A percentile compares a stretch with the other conserved stretches of the same genome.
Conservation (phyloP, 2,888 invertebrate genomes). For the Cerceris rybyensis region DNA sequence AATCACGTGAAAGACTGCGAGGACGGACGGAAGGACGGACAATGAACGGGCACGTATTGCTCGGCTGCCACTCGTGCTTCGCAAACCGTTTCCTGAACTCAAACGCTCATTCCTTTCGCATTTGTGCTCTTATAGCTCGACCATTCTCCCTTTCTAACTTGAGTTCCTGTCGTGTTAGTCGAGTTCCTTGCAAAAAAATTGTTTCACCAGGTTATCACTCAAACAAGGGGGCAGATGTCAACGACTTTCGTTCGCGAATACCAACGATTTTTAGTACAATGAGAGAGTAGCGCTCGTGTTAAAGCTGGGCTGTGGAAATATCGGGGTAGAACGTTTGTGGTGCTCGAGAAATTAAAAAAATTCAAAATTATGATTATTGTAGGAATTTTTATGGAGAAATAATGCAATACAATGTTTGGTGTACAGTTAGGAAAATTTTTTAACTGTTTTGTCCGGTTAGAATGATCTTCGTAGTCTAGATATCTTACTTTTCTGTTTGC, state of each 20-base stretch:
- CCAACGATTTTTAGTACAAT: background rate
- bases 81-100: conserved; percentile 67
- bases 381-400: too few species aligned
- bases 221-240: conserved; percentile 6
- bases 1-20: conserved; percentile 71
- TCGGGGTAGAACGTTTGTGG: background rate
- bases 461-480: too few species aligned
- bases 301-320: too few species aligned
- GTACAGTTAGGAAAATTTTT: too few species aligned
- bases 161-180: conserved; percentile 43
- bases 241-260: background rate
- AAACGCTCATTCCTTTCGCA: conserved; percentile 69
- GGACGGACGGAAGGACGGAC: conserved; percentile 71
- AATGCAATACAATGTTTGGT: too few species aligned
- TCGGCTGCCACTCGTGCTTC: conserved; percentile 66
- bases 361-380: too few species aligned
- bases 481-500: too few species aligned
- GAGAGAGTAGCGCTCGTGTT: too few species aligned
- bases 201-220: conserved; percentile 38
- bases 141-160: conserved; percentile 51
- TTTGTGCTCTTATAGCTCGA: conserved; percentile 58
- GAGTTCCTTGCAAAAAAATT: conserved; percentile 42
- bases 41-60: conserved; percentile 68
- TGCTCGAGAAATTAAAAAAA: background rate
- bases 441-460: too few species aligned